Evolutionary conservation across 92 coral and sea anemone genomes (phyloP), one percentile per base, ranked within the genome.

Genomic region (Parazoanthus atlanticus): DNA sequence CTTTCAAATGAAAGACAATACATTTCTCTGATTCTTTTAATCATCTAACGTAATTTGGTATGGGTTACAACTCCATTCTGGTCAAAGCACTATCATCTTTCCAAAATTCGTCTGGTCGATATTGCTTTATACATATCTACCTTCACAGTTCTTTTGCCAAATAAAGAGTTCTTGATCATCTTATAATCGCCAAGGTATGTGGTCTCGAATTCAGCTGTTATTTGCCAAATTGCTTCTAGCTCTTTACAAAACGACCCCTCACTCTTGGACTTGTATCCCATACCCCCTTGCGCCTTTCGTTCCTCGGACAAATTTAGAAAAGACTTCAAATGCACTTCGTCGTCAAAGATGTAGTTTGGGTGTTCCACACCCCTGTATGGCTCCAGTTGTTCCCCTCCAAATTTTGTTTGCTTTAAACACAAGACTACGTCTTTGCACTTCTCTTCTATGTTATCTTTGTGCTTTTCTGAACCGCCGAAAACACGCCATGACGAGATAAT

Each of bases 1-100:
- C 89, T 56, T 64, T 85, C 89, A 79, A 49, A 67, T 33, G 89
- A 85, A 71, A 85, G 49, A 54, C 41, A 85, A 36, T 85, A 82
- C 5, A 85, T 28, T 40, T 85, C 89, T 7, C 89, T 82, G 46
- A 74, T 67, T 16, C 65, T 84, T 28, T 61, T 25, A 71, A 32
- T 82, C 89, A 85, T 9, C 72, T 64, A 26, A 85, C 72, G 81
- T 85, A 85, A 73, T 85, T 71, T 23, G 88, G 88, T 65, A 84
- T 70, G 25, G 88, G 88, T 4, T 84, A 79, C 3, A 66, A 5
- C 58, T 84, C 88, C 0, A 29, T 64, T 70, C 79, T 28, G 3
- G 76, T 54, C 64, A 19, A 33, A 23, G 67, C 30, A 15, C 28
- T 47, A 3, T 36, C 54, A 3, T 70, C 88, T 58, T 67, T 84